phyloP scores from a whole-genome alignment of 2,797 vertebrate species.

The Micromesistius poutassou region DNA sequence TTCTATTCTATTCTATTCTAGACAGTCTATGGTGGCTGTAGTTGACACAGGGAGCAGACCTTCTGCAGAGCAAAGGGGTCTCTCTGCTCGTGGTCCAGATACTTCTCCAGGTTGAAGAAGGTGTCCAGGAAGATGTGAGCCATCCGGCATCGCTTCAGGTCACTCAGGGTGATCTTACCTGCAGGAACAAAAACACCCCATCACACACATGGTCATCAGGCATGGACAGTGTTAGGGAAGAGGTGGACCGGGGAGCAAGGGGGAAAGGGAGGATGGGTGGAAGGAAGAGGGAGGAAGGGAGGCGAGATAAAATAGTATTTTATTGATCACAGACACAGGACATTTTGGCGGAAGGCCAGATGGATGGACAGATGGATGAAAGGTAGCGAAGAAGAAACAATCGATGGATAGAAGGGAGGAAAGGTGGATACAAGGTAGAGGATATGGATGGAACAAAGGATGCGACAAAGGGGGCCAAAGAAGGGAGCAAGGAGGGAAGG shows the following conservation, averaged over 20 bases:
- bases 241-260: neutral
- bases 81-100: slow-evolving; percentile 98
- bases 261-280: accelerated
- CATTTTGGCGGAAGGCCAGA: no score
- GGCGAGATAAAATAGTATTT: neutral
- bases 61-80: slow-evolving; percentile 99
- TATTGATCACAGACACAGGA: neutral
- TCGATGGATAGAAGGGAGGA: neutral
- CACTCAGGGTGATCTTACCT: slow-evolving; percentile 93
- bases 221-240: no score
- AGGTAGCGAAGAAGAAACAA: neutral
- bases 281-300: neutral
- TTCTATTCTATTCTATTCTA: no score
- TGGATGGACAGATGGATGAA: neutral
- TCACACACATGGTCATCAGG: neutral
- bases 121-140: slow-evolving; percentile 98
- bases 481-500: neutral
- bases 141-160: slow-evolving; percentile 95
- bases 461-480: no score
- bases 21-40: no score
- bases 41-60: slow-evolving; percentile 63
- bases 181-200: neutral
- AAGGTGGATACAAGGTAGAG: neutral
- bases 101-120: slow-evolving; percentile 98
- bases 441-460: neutral